Conservation (phyloP, 92 coral and sea anemone genomes). For the Actinernus sp. region DNA sequence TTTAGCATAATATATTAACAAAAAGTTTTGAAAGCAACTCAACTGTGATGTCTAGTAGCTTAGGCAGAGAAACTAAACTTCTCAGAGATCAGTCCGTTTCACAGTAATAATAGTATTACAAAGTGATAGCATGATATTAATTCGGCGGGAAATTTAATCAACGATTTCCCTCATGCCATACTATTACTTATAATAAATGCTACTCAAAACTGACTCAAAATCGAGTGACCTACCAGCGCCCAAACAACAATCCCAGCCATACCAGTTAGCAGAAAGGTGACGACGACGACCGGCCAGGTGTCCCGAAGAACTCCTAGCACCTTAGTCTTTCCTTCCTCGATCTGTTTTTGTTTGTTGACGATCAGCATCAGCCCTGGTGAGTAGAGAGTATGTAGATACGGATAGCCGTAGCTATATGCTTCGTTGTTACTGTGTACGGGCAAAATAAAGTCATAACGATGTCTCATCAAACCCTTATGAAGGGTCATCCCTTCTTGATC, state of each 20-base stretch:
- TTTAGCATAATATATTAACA: no score
- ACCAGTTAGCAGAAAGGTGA: slow-evolving; percentile 9
- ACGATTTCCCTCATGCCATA: no score
- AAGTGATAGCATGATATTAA: no score
- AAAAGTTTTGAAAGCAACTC: no score
- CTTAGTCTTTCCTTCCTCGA: not conserved
- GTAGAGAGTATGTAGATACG: slow-evolving; percentile 13
- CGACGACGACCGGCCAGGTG: slow-evolving; percentile 21
- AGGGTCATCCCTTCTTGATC: not conserved
- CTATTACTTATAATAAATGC: no score
- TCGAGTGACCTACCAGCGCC: slow-evolving; percentile 9
- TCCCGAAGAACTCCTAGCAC: slow-evolving; percentile 14
- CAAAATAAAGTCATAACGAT: not conserved
- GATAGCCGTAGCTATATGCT: slow-evolving; percentile 5
- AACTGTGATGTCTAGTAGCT: no score
- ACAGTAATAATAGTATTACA: no score
- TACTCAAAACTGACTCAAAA: not conserved
- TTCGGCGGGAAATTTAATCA: no score
- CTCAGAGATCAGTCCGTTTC: no score
- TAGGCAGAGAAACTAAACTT: no score
- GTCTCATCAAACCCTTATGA: not conserved
- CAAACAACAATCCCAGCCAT: slow-evolving; percentile 20
- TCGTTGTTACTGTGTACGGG: slow-evolving; percentile 12
- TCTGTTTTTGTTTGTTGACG: not conserved
- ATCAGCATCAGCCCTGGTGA: slow-evolving; percentile 32